Conservation (phyloP, 2,113 vertebrate species). For the Ifrita kowaldi region DNA sequence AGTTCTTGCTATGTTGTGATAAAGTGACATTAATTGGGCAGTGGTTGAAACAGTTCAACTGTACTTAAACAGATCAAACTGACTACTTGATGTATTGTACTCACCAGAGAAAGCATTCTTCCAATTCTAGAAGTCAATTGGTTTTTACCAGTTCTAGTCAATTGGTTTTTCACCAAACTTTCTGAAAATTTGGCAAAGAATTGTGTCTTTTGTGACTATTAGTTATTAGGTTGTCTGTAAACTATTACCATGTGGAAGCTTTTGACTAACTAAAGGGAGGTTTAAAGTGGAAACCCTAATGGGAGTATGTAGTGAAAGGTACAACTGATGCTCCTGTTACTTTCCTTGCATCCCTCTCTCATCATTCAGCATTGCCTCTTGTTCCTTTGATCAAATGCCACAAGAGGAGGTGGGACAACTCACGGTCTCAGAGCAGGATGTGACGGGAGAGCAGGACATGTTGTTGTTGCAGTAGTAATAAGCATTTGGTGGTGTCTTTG, state of each 20-base stretch:
- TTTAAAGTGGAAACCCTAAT: background rate
- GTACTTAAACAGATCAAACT: background rate
- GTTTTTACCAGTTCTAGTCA: fast-evolving
- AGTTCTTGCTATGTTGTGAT: background rate
- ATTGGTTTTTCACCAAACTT: background rate
- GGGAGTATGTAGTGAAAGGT: fast-evolving
- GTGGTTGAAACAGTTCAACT: background rate
- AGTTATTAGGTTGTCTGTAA: background rate
- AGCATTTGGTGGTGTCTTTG: background rate
- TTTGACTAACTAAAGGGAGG: background rate
- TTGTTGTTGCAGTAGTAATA: background rate
- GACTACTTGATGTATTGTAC: background rate
- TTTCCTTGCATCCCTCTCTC: background rate
- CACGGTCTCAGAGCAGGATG: background rate
- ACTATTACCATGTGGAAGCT: background rate
- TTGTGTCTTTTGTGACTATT: background rate
- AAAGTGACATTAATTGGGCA: background rate
- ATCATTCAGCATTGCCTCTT: background rate
- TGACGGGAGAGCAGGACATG: background rate
- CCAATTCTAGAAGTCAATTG: background rate
- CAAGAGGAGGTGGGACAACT: background rate
- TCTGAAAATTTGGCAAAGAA: background rate
- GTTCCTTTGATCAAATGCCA: background rate
- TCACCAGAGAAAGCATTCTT: background rate
- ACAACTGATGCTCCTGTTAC: background rate